Base-by-base conservation (phyloP, 1,140 invertebrate species). In the Eriocheir sinensis region DNA sequence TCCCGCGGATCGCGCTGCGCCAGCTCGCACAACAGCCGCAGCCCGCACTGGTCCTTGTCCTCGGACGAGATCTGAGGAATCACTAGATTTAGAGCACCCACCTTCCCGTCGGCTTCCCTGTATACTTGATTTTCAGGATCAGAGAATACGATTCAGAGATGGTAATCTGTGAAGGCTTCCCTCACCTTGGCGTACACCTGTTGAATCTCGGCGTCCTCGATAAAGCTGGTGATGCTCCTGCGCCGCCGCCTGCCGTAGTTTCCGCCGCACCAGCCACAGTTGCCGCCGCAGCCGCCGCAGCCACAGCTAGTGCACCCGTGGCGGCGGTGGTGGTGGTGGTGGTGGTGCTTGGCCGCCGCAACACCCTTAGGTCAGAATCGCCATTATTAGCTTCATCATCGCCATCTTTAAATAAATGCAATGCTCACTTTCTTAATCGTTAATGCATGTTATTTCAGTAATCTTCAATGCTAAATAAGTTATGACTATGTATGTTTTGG, bases 251-350 rank as follows among this genome's bases (percentile, higher is more conserved):
- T 94, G 32, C 94, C 94, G 89, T 94, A 94, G 86, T 17, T 38
- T n/a, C 93, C 93, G 17, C 93, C 93, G 53, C 93, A 94, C 90
- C 32, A 91, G 32, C 94, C 94, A 81, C 92, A 94, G 86, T 17
- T 38, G 6, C 93, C 93, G 17, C 93, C 93, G 53, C 93, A 94
- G 21, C 91, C 91, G 30, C 91, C 91, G 40, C 91, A 93, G 80
- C 91, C 91, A 81, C 91, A 93, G 40, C 17, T 41, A 48, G 30
- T 9, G 81, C 91, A 93, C 21, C 91, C 93, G 21, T n/a, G 34
- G 36, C 38, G 34, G 30, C 38, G 81, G 30, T 85, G 81, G 38
- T 85, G 81, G 34, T 41, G 81, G 81, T 85, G 81, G 32, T 85
- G 32, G 38, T 85, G 81, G 27, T 85, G 81, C 34, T 85, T 85